Evolutionary conservation across 1,140 invertebrate genomes (phyloP).

Genomic region (Drosophila pandora): DNA sequence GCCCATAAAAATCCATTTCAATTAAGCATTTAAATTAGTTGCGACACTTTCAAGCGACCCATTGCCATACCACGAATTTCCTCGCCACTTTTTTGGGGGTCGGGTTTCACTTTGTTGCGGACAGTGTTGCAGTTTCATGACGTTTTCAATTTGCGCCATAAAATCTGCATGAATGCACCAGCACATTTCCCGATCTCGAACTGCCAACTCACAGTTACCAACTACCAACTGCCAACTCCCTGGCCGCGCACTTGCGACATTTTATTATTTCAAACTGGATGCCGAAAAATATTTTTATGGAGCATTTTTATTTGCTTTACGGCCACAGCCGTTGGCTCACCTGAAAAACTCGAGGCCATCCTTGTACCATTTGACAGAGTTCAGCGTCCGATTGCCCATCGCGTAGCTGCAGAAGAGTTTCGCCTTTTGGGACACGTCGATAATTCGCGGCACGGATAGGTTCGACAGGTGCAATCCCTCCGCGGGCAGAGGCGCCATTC

Average conservation of each 20-base stretch:
- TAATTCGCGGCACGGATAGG: constrained; percentile 84
- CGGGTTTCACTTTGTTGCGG: constrained; percentile 59
- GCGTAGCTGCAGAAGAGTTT: constrained; percentile 86
- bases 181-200: constrained; percentile 37
- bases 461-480: constrained; percentile 75
- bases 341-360: constrained; percentile 90
- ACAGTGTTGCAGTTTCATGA: constrained; percentile 75
- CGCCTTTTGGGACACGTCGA: constrained; percentile 85
- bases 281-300: constrained; percentile 75
- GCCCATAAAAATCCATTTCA: constrained; percentile 82
- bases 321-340: constrained; percentile 81
- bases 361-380: constrained; percentile 93
- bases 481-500: constrained; percentile 49
- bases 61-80: background rate
- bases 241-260: constrained; percentile 32
- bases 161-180: constrained; percentile 80
- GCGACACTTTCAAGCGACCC: constrained; percentile 67
- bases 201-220: constrained; percentile 5
- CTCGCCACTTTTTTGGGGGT: constrained; percentile 6
- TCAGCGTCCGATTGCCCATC: constrained; percentile 87
- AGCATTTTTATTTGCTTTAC: constrained; percentile 65
- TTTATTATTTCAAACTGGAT: constrained; percentile 72
- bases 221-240: constrained; percentile 1
- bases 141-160: constrained; percentile 81
- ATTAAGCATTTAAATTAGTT: constrained; percentile 83